Base-by-base conservation (phyloP, 1,140 invertebrate species). In the Pectinophora gossypiella region DNA sequence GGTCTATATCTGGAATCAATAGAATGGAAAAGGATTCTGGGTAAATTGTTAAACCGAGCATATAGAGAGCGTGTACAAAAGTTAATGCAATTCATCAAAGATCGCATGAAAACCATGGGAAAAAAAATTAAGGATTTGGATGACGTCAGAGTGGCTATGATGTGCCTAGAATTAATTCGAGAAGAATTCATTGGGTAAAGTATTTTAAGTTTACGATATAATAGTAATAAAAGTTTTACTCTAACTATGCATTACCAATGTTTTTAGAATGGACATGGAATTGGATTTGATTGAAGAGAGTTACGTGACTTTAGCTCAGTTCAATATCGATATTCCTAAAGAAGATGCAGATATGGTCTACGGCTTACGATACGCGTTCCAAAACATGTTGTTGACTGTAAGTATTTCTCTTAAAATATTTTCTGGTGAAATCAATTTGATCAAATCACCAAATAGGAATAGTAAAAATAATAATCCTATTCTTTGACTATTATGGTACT, bases 271-370 rank as follows among this genome's bases (percentile, higher is more conserved):
- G 87, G 95, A 96, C 54, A 90, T 93, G 87, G 90, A 91, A 64
- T 76, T 96, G 21, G 90, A 89, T 51, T 80, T 92, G 1, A 95
- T 96, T 58, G 94, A 95, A 80, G 93, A 96, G 75, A 93, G 94
- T 2, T 97, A 96, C 72, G 87, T 89, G 6, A 90, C 94, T 48
- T 91, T 97, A 66, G 84, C 81, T 12, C 91, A 91, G 65, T 95
- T 94, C 75, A 89, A 93, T 19, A 91, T 96, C 20, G 87, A 91
- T 59, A 90, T 96, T 12, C 91, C 92, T 0, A 91, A 92, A 64
- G 94, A 96, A 56, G 95, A 97, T 65, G 90, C 91, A 1, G 94
- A 96, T 56, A 89, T 92, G 58, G 94, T 95, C 10, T 93, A 96
- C 62, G 92, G 92, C 19, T 83, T 97, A 6, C 88, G 94, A 57